These are phyloP conservation scores for Poecilia gillii DNA, from an alignment of 2,797 vertebrate genomes.

Conservation along the genomic window DNA sequence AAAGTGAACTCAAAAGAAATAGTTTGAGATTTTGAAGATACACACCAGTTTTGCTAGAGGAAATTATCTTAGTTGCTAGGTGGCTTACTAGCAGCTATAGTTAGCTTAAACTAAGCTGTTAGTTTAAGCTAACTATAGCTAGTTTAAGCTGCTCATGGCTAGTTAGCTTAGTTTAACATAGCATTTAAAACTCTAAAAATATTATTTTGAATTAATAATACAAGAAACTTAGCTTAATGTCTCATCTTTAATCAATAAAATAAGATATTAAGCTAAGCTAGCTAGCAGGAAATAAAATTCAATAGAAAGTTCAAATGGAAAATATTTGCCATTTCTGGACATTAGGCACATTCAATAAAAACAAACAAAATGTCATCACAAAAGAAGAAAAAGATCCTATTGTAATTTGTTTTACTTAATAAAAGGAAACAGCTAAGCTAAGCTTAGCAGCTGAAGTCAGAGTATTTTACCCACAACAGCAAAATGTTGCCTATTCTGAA, in stretches of 20 bases:
- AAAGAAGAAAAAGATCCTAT: not conserved
- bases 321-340: not conserved
- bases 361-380: not conserved
- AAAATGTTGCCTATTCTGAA: not conserved
- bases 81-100: not conserved
- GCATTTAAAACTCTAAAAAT: not conserved
- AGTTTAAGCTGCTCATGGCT: not conserved
- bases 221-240: not conserved
- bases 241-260: not conserved
- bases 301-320: not conserved
- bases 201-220: not conserved
- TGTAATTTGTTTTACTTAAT: not conserved
- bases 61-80: not conserved
- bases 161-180: slow-evolving; percentile 20
- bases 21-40: slow-evolving; percentile 11
- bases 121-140: no score
- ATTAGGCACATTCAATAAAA: not conserved
- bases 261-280: not conserved
- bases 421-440: not conserved
- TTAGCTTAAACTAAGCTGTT: no score
- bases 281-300: not conserved
- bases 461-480: not conserved
- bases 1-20: slow-evolving; percentile 5
- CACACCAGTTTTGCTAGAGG: not conserved
- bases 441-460: not conserved